These are phyloP conservation scores for Aurelia aurita DNA, from an alignment of 30 jellyfish, hydroid and myxozoan genomes.

Conservation along the genomic window DNA sequence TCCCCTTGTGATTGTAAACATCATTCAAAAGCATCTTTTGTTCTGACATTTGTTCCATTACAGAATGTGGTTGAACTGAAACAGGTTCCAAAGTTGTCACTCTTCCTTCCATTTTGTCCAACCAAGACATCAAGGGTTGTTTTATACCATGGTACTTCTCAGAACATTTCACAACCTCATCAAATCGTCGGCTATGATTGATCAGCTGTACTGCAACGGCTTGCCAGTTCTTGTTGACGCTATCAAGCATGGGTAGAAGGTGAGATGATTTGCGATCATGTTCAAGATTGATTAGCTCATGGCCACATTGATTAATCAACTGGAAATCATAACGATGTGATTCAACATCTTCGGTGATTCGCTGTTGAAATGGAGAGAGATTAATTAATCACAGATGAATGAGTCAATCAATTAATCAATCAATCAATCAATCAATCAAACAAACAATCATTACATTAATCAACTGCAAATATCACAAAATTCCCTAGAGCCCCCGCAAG, in stretches of 20 bases:
- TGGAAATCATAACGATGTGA: conserved; percentile 92
- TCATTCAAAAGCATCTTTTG: conserved; percentile 95
- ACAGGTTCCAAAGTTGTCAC: conserved; percentile 94
- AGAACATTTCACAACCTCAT: conserved; percentile 96
- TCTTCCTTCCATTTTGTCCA: conserved; percentile 97
- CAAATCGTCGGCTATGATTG: conserved; percentile 91
- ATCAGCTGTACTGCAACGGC: conserved; percentile 92
- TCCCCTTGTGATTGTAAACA: conserved; percentile 91
- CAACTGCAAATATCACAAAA: no score
- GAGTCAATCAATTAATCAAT: background rate
- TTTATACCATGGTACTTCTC: conserved; percentile 93
- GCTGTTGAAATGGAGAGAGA: conserved; percentile 37
- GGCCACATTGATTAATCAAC: conserved; percentile 98
- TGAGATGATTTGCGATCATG: conserved; percentile 85
- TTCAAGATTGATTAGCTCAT: conserved; percentile 88
- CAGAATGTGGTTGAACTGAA: conserved; percentile 83
- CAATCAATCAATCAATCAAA: background rate
- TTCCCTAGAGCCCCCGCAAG: no score
- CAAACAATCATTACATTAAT: background rate
- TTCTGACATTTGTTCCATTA: conserved; percentile 89
- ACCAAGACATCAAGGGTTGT: conserved; percentile 90
- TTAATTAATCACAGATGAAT: no score
- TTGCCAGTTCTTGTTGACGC: conserved; percentile 97
- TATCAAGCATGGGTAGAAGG: conserved; percentile 82
- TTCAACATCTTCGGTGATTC: conserved; percentile 92